Evolutionary conservation across 2,888 invertebrate genomes (phyloP), one percentile per base, ranked within the genome.

Genomic region (Micoletzkya japonica): DNA sequence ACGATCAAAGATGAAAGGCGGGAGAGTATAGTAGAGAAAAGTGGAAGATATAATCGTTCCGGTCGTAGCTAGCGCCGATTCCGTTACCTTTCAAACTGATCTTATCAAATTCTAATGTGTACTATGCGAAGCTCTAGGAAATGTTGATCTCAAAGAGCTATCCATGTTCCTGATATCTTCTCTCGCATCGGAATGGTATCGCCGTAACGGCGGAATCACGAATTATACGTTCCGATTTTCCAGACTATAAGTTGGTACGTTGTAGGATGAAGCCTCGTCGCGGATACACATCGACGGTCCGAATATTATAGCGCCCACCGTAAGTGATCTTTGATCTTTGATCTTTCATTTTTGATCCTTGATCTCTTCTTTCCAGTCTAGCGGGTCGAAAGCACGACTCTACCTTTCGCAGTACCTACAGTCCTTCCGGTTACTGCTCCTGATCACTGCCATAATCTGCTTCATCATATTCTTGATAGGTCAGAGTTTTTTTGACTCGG

Each of bases 391-490:
- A 3, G n/a, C 50, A 2, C 24, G 26, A 34, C 64, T 36, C 26
- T 66, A 66, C 44, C 54, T 66, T n/a, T 58, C 68, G 1, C 68
- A 68, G n/a, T 68, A 58, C 44, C 68, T 68, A 20, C 57, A 68
- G 17, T 58, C 68, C 2, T 68, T 68, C 17, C 68, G 68, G 28
- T 24, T 68, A n/a, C 68, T 68, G 39, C 68, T 68, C 4, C 68
- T 68, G 20, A 68, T 68, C 14, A 58, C 68, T 32, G 68, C 68
- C 24, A n/a, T 24, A 30, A 56, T 68, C 7, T 68, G 68, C 24
- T 7, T 68, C 24, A 28, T 58, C 44, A 58, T 68, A 44, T 68
- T 68, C 49, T 17, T 68, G 6, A 17, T 68, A 0, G 58, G 68
- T 68, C 6, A 24, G 66, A 28, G 26, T 10, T 10, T 7, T 24